These are phyloP conservation scores for Pelagia noctiluca DNA, from an alignment of 30 jellyfish, hydroid and myxozoan genomes.

Conservation along the genomic window DNA sequence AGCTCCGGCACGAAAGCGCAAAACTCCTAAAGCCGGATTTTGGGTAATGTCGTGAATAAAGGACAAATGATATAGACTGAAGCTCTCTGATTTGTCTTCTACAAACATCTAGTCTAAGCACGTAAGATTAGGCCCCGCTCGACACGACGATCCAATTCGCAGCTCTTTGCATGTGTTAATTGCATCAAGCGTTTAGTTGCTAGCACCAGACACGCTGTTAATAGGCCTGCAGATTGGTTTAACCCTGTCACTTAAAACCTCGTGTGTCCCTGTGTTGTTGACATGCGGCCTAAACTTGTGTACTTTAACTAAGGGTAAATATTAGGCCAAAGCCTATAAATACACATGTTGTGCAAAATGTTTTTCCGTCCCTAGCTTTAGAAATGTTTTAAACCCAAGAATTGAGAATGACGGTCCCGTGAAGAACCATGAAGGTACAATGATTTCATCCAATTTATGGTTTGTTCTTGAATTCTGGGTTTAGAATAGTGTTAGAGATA, in stretches of 20 bases:
- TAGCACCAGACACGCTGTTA: neutral
- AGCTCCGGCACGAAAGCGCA: slow-evolving; percentile 74
- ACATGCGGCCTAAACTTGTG: too few species aligned
- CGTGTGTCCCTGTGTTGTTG: neutral
- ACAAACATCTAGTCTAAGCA: slow-evolving; percentile 7
- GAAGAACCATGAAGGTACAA: too few species aligned
- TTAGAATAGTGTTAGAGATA: too few species aligned
- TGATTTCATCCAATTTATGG: too few species aligned
- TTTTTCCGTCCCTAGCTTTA: too few species aligned
- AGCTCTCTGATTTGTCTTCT: slow-evolving; percentile 13
- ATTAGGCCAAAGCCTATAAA: too few species aligned
- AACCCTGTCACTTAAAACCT: neutral
- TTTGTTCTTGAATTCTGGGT: too few species aligned
- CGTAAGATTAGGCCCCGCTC: neutral
- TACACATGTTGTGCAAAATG: too few species aligned
- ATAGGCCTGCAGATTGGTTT: neutral
- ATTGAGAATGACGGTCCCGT: too few species aligned
- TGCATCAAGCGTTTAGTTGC: neutral
- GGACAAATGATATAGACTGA: slow-evolving; percentile 42
- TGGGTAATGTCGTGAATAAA: slow-evolving; percentile 41
- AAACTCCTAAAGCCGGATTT: slow-evolving; percentile 74
- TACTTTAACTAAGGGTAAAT: too few species aligned
- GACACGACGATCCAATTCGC: neutral
- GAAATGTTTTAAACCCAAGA: too few species aligned
- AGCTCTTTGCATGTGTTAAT: neutral